phyloP scores from a whole-genome alignment of 2,113 vertebrate species.

The Pteronura brasiliensis region DNA sequence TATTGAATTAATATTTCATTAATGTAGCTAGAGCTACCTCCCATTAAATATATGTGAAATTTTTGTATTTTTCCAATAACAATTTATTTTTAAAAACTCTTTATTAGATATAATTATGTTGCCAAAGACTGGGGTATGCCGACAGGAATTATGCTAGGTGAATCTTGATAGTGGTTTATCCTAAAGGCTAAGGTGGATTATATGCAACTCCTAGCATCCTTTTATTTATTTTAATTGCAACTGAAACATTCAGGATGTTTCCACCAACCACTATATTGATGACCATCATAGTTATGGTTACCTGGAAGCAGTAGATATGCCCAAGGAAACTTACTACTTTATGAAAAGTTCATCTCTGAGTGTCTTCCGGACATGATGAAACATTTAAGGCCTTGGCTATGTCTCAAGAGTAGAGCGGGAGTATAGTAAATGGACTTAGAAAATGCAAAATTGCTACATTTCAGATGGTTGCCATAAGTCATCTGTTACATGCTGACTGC shows the following conservation, averaged over 20 bases:
- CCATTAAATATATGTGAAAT: background rate
- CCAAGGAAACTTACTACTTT: conserved; percentile 58
- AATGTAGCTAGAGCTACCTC: background rate
- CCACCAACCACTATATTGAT: conserved; percentile 43
- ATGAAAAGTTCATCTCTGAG: conserved; percentile 49
- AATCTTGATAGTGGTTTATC: background rate
- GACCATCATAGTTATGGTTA: conserved; percentile 31
- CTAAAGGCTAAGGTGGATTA: background rate
- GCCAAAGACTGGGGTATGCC: background rate
- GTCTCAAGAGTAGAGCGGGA: conserved; percentile 24
- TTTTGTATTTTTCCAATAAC: background rate
- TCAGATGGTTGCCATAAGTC: conserved; percentile 48
- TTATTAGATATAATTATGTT: conserved; percentile 6
- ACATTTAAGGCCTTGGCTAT: conserved; percentile 52
- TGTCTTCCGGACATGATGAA: conserved; percentile 58
- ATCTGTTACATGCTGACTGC: conserved; percentile 62
- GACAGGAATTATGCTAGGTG: background rate
- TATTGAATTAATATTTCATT: background rate
- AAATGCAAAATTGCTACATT: conserved; percentile 64
- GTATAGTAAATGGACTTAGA: conserved; percentile 48
- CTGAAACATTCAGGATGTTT: conserved; percentile 28
- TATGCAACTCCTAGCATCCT: background rate
- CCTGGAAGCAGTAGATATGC: conserved; percentile 52
- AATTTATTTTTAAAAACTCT: background rate
- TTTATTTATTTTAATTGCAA: conserved; percentile 68